A percentile compares a stretch with the other conserved stretches of the same genome.
These are phyloP conservation scores for Camponotus fellah DNA, from an alignment of 2,888 invertebrate species.

Conservation along the genomic window DNA sequence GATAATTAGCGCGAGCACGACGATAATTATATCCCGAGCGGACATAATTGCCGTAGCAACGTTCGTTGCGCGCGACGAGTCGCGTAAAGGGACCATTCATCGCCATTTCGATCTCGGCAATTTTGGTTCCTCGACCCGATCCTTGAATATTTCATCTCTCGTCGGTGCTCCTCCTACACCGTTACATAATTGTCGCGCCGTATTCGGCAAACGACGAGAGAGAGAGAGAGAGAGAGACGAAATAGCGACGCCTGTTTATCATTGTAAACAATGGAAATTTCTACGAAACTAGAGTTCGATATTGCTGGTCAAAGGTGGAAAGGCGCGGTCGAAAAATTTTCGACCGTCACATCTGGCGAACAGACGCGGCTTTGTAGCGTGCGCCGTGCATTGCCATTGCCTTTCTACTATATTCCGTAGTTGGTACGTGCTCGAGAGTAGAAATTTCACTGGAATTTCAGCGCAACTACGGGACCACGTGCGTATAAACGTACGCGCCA, in stretches of 20 bases:
- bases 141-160: neutral
- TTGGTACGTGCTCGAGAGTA: conserved; percentile 58
- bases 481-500: conserved; percentile 13
- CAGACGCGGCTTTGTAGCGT: conserved; percentile 71
- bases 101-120: neutral
- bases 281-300: conserved; percentile 54
- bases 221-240: neutral
- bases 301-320: conserved; percentile 42
- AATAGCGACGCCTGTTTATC: conserved; percentile 2
- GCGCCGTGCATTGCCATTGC: conserved; percentile 42
- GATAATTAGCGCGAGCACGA: conserved; percentile 32
- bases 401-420: conserved; percentile 59
- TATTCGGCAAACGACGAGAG: neutral
- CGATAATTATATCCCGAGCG: conserved; percentile 40
- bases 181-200: neutral
- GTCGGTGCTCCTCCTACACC: neutral
- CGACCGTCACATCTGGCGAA: conserved; percentile 77
- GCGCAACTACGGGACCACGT: conserved; percentile 57
- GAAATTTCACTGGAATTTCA: conserved; percentile 62
- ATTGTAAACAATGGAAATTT: conserved; percentile 61
- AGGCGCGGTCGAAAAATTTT: conserved; percentile 57
- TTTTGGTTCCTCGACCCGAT: neutral
- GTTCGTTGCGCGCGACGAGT: neutral
- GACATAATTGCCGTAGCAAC: conserved; percentile 5
- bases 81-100: neutral